These are phyloP conservation scores for Nerophis ophidion DNA, from an alignment of 2,113 vertebrate genomes.

Conservation along the genomic window DNA sequence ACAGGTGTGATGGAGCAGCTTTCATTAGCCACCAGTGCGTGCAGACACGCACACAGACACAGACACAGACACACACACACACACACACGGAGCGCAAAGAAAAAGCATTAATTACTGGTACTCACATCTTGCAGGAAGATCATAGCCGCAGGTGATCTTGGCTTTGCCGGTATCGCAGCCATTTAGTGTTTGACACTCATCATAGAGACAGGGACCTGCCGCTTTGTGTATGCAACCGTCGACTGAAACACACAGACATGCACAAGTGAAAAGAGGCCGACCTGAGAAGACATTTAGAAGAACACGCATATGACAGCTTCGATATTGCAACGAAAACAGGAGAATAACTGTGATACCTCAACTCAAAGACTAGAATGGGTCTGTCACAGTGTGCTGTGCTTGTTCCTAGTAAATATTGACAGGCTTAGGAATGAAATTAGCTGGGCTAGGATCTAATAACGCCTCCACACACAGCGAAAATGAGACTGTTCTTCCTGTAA, in stretches of 20 bases:
- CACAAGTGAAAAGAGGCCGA: slow-evolving; percentile 24
- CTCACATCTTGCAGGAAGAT: slow-evolving; percentile 96
- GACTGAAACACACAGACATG: slow-evolving; percentile 71
- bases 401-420: slow-evolving; percentile 70
- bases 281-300: slow-evolving; percentile 17
- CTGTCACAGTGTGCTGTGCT: slow-evolving; percentile 34
- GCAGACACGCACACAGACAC: neutral
- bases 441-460: slow-evolving; percentile 63
- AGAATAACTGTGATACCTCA: slow-evolving; percentile 14
- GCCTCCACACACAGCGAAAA: slow-evolving; percentile 58
- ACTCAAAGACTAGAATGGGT: slow-evolving; percentile 20
- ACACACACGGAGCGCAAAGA: slow-evolving; percentile 16
- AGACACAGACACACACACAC: neutral
- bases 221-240: slow-evolving; percentile 98
- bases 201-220: slow-evolving; percentile 85
- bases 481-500: slow-evolving; percentile 65
- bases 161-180: slow-evolving; percentile 94
- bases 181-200: slow-evolving; percentile 88
- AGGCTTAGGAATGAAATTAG: slow-evolving; percentile 61
- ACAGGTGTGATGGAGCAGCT: neutral
- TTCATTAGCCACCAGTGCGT: neutral
- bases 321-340: slow-evolving; percentile 1
- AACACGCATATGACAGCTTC: slow-evolving; percentile 10
- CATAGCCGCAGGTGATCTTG: slow-evolving; percentile 94
- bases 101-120: slow-evolving; percentile 47